Base-by-base conservation (phyloP, 2,797 vertebrate species). In the Gallinago stenura region DNA sequence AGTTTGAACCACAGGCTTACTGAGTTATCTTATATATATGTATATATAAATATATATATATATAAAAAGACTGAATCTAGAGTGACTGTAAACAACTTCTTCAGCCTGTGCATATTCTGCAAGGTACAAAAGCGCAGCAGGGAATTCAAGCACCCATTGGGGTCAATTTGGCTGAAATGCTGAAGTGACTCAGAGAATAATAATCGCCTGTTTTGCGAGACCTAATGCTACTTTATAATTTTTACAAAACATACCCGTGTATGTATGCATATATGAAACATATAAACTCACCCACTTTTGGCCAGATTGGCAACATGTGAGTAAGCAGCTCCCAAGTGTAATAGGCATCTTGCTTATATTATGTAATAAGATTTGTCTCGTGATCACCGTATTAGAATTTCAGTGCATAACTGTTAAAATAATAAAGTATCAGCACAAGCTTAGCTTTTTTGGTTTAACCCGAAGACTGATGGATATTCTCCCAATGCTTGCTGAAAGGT, bases 401-500 rank as follows among this genome's bases (percentile, higher is more conserved):
- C 79, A 68, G 25, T 83, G 26, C 21, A 20, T 64, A 87, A 54
- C 75, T 86, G 8, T 31, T 80, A 80, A 70, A 90, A 89, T 12
- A 31, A 79, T 56, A 35, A 90, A 68, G 17, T 48, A 81, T 57
- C 84, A 79, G 69, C 39, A 81, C 24, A 50, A 84, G 25, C 35
- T 51, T 69, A 35, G 54, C 39, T 64, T 68, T 89, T 54, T 48
- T 37, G 11, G 17, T 83, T 89, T 77, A 91, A 92, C 83, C 48
- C 3, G 7, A 90, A 87, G 72, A 89, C 88, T 95, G 80, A 95
- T 89, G 61, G 46, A 62, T 95, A 87, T 54, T 89, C 91, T 92
- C 81, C 88, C 78, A 79, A 87, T 0, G 11, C 82, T 93, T 94
- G 93, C 71, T 95, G 95, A 96, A 97, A 93, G 87, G 86, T 93